A percentile compares a stretch with the other conserved stretches of the same genome.
phyloP scores from a whole-genome alignment of 2,797 vertebrate species.

The Odontamblyopus rebecca region DNA sequence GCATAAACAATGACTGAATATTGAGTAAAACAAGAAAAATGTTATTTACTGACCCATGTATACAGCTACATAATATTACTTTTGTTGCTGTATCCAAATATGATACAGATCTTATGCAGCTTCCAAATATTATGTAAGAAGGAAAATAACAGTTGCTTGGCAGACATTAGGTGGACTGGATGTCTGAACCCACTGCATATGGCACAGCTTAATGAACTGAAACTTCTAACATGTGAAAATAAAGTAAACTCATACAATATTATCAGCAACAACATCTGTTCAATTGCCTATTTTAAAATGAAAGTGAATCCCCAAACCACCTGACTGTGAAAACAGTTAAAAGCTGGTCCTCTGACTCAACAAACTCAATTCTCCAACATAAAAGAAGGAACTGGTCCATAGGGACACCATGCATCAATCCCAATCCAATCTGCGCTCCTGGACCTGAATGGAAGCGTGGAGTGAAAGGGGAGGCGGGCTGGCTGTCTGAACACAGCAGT shows the following conservation, averaged over 20 bases:
- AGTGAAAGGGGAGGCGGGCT: conserved; percentile 25
- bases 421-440: conserved; percentile 15
- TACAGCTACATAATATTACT: background rate
- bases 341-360: conserved; percentile 8
- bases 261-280: background rate
- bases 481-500: conserved; percentile 37
- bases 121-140: background rate
- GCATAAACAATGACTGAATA: conserved; percentile 1
- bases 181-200: background rate
- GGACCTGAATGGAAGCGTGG: conserved; percentile 53
- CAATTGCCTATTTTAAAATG: background rate
- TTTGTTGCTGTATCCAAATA: background rate
- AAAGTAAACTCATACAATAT: no score
- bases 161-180: background rate
- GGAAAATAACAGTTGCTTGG: background rate
- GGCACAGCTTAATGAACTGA: background rate
- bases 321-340: conserved; percentile 8
- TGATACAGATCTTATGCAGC: background rate
- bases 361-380: conserved; percentile 21
- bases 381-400: conserved; percentile 31
- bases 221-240: background rate
- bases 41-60: background rate
- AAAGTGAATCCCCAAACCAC: background rate
- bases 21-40: background rate
- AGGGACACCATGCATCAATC: conserved; percentile 36